Conservation (phyloP, 2,888 invertebrate species). For the Willowsia nigromaculata region DNA sequence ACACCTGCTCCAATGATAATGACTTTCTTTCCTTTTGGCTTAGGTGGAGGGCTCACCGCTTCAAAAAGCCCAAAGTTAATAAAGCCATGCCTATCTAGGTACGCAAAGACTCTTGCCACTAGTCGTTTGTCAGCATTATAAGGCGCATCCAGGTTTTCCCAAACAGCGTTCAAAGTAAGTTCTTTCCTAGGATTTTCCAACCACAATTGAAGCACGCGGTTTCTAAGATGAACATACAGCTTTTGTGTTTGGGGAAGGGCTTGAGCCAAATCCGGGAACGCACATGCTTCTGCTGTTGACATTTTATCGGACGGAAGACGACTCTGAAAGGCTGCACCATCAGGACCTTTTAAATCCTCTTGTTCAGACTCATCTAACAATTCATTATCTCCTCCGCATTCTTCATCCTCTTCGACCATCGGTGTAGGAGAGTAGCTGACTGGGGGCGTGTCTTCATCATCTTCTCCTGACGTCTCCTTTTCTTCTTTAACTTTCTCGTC, state of each 20-base stretch:
- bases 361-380: conserved; percentile 81
- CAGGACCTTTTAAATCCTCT: conserved; percentile 85
- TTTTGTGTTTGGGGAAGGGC: conserved; percentile 90
- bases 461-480: conserved; percentile 66
- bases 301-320: conserved; percentile 96
- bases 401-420: conserved; percentile 68
- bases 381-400: conserved; percentile 72
- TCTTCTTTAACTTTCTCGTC: conserved; percentile 3
- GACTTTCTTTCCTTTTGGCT: conserved; percentile 82
- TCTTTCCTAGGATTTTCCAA: conserved; percentile 96
- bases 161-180: conserved; percentile 89
- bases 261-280: conserved; percentile 94
- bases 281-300: conserved; percentile 95
- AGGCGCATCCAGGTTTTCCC: conserved; percentile 91
- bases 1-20: conserved; percentile 90
- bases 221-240: conserved; percentile 94
- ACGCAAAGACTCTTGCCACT: conserved; percentile 92
- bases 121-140: conserved; percentile 95
- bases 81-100: conserved; percentile 96
- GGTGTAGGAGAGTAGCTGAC: conserved; percentile 25
- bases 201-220: conserved; percentile 95
- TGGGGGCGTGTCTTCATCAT: conserved; percentile 44
- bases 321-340: conserved; percentile 96
- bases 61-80: conserved; percentile 99
- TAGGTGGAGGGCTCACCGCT: conserved; percentile 84